Evolutionary conservation across 2,797 vertebrate genomes (phyloP), one percentile per base, ranked within the genome.

Genomic region (Pseudochromis fuscus): DNA sequence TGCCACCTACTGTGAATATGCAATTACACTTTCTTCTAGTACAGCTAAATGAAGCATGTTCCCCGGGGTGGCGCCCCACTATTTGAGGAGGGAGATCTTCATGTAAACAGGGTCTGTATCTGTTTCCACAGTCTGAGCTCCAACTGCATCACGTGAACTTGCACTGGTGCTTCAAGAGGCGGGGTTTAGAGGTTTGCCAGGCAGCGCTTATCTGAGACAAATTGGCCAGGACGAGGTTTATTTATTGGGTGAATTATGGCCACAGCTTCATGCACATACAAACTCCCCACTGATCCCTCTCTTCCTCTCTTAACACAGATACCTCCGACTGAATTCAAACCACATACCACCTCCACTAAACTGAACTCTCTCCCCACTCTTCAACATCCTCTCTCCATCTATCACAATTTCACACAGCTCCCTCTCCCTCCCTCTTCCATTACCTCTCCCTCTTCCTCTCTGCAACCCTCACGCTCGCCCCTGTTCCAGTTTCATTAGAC

Each of bases 201-300:
- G 67, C 70, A 13, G 67, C 79, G 75, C 72, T 89, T 88, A 87
- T 87, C 81, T 45, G 75, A 86, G 78, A 88, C 84, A 88, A 88
- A 91, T 86, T 88, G 77, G 66, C 76, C 61, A 52, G 77, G 63
- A 88, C 81, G 77, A 85, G 55, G 60, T 79, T 87, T 85, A 87
- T 88, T 83, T 89, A 86, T 84, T 84, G 52, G 24, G 68, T 68
- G 83, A 88, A 77, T 87, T 77, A 87, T 69, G 42, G 0, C 30
- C 24, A n/a, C 21, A 64, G 72, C 42, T 37, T 46, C 38, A 15
- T 30, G 24, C 57, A 63, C 28, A 24, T 2, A 42, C 24, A 59
- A 24, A 60, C 27, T n/a, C 16, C 10, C 25, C 33, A n/a, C 46
- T 62, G 25, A 59, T 68, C 38, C 21, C 28, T 33, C 31, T 46